Evolutionary conservation across 2,113 vertebrate species (phyloP), one percentile per base, ranked within the genome.

Genomic region (Myxocyprinus asiaticus): DNA sequence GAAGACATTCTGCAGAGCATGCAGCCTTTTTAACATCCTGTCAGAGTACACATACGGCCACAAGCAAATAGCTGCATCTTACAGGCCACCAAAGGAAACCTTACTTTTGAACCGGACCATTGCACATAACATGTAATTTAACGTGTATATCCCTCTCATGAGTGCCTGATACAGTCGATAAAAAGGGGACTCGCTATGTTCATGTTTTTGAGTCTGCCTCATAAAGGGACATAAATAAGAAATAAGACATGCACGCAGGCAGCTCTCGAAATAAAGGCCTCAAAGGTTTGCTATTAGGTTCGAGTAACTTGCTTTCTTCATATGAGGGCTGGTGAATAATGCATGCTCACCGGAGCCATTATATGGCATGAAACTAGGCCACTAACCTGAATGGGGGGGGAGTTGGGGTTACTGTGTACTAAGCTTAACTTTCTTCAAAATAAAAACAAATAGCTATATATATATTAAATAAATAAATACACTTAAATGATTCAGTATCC

Each of bases 1-100:
- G 80, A 85, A 66, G 81, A 88, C 64, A 33, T 90, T 90, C 85
- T 90, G 92, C 90, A 89, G 85, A 9, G 86, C 76, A 59, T 87
- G 88, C 88, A 89, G 83, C 82, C 82, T 89, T 88, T 33, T 87
- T 84, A 83, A 91, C 91, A 92, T 93, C 91, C 90, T 93, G 85
- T 70, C 86, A 67, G 55, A 14, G n/a, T 62, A 63, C 43, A 42
- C 61, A 70, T 67, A 69, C 14, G 56, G 44, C 87, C 81, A 82
- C 84, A 81, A 64, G 81, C 12, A 15, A 76, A 79, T 69, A 65
- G 76, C 64, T 22, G 33, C 81, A 9, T 64, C 70, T 86, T 85
- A 59, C 43, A 15, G 17, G 47, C 22, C 11, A 51, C 42, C 33
- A 51, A 68, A 68, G 42, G 15, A 22, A 11, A 42, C 59, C 45